Conservation (phyloP, 1,140 invertebrate genomes). For the Drosophila ambigua region DNA sequence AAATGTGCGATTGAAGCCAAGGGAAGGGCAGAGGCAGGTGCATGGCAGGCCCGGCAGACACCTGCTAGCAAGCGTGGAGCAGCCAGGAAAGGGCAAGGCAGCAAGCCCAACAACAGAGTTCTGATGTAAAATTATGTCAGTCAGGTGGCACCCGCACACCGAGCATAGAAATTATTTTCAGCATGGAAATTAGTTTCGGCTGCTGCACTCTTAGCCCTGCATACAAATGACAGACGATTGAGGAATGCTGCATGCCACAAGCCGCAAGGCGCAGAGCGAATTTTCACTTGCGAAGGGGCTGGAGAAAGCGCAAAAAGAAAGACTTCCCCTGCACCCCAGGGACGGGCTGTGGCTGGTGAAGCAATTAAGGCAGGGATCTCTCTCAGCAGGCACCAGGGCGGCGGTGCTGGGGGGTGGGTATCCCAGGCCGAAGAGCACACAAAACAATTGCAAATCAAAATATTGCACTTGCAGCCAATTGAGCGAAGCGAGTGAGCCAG, state of each 20-base stretch:
- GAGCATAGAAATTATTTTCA: slow-evolving; percentile 49
- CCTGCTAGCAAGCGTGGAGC: too few species aligned
- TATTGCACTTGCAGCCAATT: slow-evolving; percentile 74
- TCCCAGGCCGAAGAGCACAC: too few species aligned
- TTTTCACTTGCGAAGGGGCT: not conserved
- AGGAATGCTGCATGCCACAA: not conserved
- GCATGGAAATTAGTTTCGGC: slow-evolving; percentile 69
- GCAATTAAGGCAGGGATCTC: too few species aligned
- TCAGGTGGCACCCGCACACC: slow-evolving; percentile 10
- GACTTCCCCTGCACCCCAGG: too few species aligned
- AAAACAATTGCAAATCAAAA: slow-evolving; percentile 73
- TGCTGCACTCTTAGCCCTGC: slow-evolving; percentile 35
- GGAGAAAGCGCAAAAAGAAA: not conserved
- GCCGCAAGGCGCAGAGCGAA: not conserved
- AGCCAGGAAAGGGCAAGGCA: too few species aligned
- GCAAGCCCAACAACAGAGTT: slow-evolving; percentile 32
- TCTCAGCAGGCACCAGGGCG: too few species aligned
- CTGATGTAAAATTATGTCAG: slow-evolving; percentile 55
- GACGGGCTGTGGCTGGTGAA: not conserved
- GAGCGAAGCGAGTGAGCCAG: slow-evolving; percentile 49
- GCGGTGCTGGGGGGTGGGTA: too few species aligned
- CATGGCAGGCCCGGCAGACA: too few species aligned
- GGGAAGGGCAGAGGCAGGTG: too few species aligned
- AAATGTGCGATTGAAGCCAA: too few species aligned
- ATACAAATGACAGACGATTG: slow-evolving; percentile 38